A percentile compares a stretch with the other conserved stretches of the same genome.
Evolutionary conservation across 2,888 invertebrate genomes (phyloP).

Genomic region (Hypsopygia costalis): DNA sequence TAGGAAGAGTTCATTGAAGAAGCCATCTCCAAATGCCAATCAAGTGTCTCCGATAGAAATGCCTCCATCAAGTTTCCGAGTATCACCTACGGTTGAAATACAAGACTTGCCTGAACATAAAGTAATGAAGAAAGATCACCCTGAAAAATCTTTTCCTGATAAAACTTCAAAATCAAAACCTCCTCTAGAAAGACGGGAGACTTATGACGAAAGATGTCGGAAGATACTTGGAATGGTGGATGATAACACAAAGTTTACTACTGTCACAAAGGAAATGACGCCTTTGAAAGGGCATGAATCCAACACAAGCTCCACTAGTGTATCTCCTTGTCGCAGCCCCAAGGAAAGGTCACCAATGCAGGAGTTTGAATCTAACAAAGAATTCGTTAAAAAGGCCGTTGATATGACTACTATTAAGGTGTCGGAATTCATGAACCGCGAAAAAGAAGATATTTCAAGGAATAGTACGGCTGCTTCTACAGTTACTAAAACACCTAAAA

Average conservation of each 20-base stretch:
- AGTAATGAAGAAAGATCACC: conserved; percentile 45
- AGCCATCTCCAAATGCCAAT: conserved; percentile 43
- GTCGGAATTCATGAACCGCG: conserved; percentile 38
- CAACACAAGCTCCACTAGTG: conserved; percentile 42
- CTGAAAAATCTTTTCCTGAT: conserved; percentile 30
- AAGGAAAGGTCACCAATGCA: conserved; percentile 31
- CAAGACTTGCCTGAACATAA: conserved; percentile 38
- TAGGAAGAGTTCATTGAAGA: conserved; percentile 71
- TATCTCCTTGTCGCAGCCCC: conserved; percentile 54
- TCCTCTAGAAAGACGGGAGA: conserved; percentile 83
- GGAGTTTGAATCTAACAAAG: conserved; percentile 19
- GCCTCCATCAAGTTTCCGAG: conserved; percentile 59
- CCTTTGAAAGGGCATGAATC: conserved; percentile 27
- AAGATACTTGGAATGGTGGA: conserved; percentile 84
- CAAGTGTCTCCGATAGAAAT: conserved; percentile 56
- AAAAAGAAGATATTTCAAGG: conserved; percentile 34
- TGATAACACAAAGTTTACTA: conserved; percentile 30
- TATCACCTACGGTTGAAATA: conserved; percentile 54
- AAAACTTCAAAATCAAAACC: conserved; percentile 70
- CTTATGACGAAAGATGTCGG: conserved; percentile 86
- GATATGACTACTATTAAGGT: conserved; percentile 17
- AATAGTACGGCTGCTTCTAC: conserved; percentile 17
- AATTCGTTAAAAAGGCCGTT: conserved; percentile 21
- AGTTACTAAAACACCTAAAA: conserved; percentile 20
- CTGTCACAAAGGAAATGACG: conserved; percentile 27